Base-by-base conservation (phyloP, 92 coral and sea anemone species). In the Pocillopora grandis region DNA sequence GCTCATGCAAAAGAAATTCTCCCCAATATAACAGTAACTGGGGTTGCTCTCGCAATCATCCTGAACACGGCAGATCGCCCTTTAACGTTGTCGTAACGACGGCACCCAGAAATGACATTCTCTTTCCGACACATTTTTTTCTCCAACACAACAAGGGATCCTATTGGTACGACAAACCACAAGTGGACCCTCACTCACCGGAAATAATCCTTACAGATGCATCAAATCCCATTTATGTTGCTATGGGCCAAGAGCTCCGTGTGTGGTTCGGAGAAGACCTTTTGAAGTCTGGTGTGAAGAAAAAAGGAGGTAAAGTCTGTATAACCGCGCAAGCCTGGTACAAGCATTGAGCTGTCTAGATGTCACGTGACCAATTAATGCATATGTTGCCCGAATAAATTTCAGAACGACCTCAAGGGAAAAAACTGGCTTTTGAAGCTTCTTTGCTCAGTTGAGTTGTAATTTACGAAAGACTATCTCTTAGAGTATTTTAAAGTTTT, bases 31-130 rank as follows among this genome's bases (percentile, higher is more conserved):
- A 75, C 74, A 19, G 57, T 3, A 73, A 37, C 55, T 83, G 86
- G 86, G 86, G 86, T 8, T 83, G 86, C 33, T 75, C 86, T 42
- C 86, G 79, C 48, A 64, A 58, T 33, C 86, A 83, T 57, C 86
- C 86, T 11, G 12, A 33, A 5, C 72, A 72, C 16, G 80, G 86
- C 58, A 48, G 27, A 74, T 62, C 79, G 20, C 86, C 86, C 14
- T 83, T 83, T 57, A 73, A 83, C 73, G 62, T 83, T 8, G 80
- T 83, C 80, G 49, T 83, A 62, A 83, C 86, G 61, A 66, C 86
- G 20, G 86, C 73, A 19, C 10, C 57, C 27, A 42, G 52, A 7
- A 74, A 75, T 6, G 73, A 63, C 35, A 75, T 73, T 17, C 72
- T 83, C 33, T 73, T 42, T 62, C 86, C 86, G 15, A 74, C 21